Percentiles rank a stretch among this genome's conserved stretches.
Evolutionary conservation across 2,113 vertebrate genomes (phyloP).

Genomic region (Triplophysa tibetana): DNA sequence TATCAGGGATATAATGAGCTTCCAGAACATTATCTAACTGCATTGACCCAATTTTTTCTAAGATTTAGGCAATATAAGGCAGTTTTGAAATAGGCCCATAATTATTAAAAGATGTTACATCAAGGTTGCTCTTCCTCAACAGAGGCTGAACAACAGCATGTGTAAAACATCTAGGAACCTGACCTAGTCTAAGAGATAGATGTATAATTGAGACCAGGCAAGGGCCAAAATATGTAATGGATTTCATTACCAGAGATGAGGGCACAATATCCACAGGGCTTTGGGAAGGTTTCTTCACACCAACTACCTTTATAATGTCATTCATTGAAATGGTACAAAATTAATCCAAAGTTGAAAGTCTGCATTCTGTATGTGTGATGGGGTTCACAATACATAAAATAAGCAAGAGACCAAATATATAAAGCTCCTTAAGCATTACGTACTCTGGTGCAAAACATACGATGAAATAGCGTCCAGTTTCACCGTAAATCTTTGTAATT

Average conservation of each 20-base stretch:
- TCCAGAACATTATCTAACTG: too few species aligned
- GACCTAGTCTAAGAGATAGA: neutral
- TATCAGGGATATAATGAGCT: too few species aligned
- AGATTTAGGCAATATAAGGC: too few species aligned
- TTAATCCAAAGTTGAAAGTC: too few species aligned
- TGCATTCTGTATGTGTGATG: too few species aligned
- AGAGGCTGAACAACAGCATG: too few species aligned
- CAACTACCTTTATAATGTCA: too few species aligned
- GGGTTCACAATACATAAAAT: slow-evolving; percentile 42
- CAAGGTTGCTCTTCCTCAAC: neutral
- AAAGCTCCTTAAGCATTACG: slow-evolving; percentile 34
- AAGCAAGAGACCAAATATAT: neutral
- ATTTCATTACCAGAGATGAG: neutral
- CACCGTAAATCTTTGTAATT: slow-evolving; percentile 42
- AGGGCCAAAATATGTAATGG: neutral
- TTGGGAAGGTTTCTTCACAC: too few species aligned
- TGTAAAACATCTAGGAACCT: neutral
- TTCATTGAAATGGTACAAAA: too few species aligned
- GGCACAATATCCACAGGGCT: too few species aligned
- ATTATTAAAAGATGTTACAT: neutral
- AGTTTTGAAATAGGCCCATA: too few species aligned
- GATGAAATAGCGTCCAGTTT: slow-evolving; percentile 36
- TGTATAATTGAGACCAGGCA: neutral
- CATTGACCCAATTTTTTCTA: too few species aligned
- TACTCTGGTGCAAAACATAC: slow-evolving; percentile 30